Evolutionary conservation across 2,888 invertebrate genomes (phyloP), one percentile per base, ranked within the genome.

Genomic region (Campopleginae sp.): DNA sequence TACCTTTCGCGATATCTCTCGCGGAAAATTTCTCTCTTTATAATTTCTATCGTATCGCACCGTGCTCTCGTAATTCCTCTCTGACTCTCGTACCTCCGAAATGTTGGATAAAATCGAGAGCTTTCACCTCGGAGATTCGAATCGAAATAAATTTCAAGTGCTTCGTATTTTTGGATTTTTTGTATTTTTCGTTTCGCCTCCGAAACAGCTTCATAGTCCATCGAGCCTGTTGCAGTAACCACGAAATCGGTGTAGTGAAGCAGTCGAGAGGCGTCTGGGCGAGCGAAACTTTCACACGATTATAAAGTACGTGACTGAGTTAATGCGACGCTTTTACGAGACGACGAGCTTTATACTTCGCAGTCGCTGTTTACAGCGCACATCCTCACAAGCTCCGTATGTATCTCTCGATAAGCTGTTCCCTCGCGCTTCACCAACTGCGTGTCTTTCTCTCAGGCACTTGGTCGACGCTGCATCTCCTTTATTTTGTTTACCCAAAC

Each of bases 401-500:
- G 54, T 77, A 63, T 68, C 74, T 70, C 31, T 66, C 70, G 46
- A 63, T 33, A 46, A 81, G 42, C 51, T 58, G 38, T 58, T 66
- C 75, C 58, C 71, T 76, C 77, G 65, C 77, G 65, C 74, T 14
- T 68, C 27, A 12, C 44, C 38, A 8, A 14, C 63, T 63, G 38
- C 38, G 38, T 10, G 31, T 31, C 7, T 77, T 65, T 79, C 65
- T 84, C 58, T 71, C 58, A 8, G 33, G 33, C 44, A 54, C 80
- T 48, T 58, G 42, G 58, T 19, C 12, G 44, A 12, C 12, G 54
- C 12, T 71, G 44, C 44, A 14, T 44, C 51, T 44, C 74, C 51
- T 65, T 61, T 72, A 79, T 80, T 82, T 85, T 82, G 82, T 82
- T 79, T 82, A 79, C 82, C 76, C 61, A 51, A 72, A 65, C 65